Base-by-base conservation (phyloP, 2,888 invertebrate genomes). In the Epinotia ramella region DNA sequence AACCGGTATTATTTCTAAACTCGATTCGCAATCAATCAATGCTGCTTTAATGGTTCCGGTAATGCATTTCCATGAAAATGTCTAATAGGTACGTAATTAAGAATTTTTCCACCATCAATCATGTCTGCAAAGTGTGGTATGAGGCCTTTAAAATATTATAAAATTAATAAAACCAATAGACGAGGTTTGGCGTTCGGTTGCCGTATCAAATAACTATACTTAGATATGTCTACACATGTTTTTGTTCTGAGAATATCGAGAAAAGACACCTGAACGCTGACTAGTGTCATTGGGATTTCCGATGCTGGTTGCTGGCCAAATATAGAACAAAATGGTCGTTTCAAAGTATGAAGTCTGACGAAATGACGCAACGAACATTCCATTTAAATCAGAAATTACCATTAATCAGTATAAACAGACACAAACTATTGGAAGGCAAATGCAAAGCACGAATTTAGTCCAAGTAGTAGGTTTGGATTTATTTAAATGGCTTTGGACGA, bases 211-310 rank as follows among this genome's bases (percentile, higher is more conserved):
- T 73, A 66, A 66, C 73, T 33, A 72, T 65, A 53, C 53, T 63
- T 44, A 59, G 46, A 65, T 11, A 57, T 62, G 49, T 49, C 63
- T 56, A 59, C 57, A 65, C 13, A 64, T 62, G 49, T 49, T 44
- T 64, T 28, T n/a, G 24, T n/a, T 33, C 16, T 33, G 65, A 64
- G 46, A 18, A 46, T 59, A 73, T 73, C 28, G 65, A 66, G 46
- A 68, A 18, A 28, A 18, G 46, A 46, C 73, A 73, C 73, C 73
- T 73, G 73, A 49, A 57, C 24, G 16, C 13, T 44, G 57, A 68
- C 67, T 70, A 62, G 62, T 71, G 49, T 73, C 59, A 73, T 59
- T 53, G 73, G 59, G 16, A 33, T 73, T 65, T 73, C 66, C 73
- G 49, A 73, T 49, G 65, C 59, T 33, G 66, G 18, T 49, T 49